Evolutionary conservation across 2,113 vertebrate genomes (phyloP), one percentile per base, ranked within the genome.

Genomic region (Anseranas semipalmata): DNA sequence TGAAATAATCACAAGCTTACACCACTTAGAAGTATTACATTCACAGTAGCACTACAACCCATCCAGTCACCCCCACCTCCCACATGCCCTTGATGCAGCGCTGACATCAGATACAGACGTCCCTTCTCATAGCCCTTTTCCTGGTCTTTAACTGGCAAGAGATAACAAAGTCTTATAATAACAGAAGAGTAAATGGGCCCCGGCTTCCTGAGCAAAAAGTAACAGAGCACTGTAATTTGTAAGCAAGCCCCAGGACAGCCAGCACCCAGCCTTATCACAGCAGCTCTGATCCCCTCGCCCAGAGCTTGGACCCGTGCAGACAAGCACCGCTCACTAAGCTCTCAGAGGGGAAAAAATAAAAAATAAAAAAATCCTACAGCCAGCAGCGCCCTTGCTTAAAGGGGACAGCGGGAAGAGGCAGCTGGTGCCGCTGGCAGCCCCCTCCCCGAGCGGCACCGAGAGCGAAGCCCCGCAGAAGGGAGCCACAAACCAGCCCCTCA

Each of bases 51-150:
- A 37, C 41, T 19, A 66, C 33, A 46, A 22, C 14, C 39, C 35
- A 20, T 7, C 41, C 33, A 5, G 1, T 3, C 62, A 12, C 27
- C 41, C 67, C 39, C 35, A 14, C 17, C 48, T 8, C 68, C 15
- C n/a, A n/a, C 39, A 5, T 0, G 3, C 43, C 32, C 46, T 15
- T 6, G 5, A 3, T 0, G 12, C 12, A 59, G 58, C 37, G 10
- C 41, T 7, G 43, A 4, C 27, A 56, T 1, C 6, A 32, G 10
- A 3, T 0, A 1, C 41, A 13, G 35, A 12, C 17, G 46, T 1
- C 45, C 15, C 14, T 33, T 7, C 55, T 8, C 1, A 24, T 20
- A 9, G 62, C 53, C 20, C 24, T 48, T 41, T 73, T 46, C 33
- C 58, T 6, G 5, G n/a, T 39, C 3, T 4, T 16, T 32, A 19